Conservation (phyloP, 1,140 invertebrate species). For the Caenorhabditis remanei region DNA sequence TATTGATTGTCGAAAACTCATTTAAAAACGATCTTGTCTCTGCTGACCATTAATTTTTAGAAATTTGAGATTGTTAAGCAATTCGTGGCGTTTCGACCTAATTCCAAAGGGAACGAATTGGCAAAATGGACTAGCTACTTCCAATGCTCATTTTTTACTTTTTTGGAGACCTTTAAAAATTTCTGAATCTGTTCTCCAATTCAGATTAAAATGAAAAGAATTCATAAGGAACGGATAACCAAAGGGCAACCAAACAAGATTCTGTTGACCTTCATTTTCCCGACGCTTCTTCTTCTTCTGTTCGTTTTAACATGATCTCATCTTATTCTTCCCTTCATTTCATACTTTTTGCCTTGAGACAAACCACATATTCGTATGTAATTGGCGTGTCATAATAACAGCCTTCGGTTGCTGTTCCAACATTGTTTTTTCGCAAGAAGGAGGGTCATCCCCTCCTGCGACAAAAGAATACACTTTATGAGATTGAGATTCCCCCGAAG, state of each 20-base stretch:
- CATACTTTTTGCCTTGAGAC: constrained; percentile 34
- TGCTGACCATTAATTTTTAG: too few species aligned
- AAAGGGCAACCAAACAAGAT: not conserved
- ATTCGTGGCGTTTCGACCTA: too few species aligned
- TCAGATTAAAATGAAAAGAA: not conserved
- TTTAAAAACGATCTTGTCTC: too few species aligned
- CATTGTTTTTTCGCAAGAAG: constrained; percentile 38
- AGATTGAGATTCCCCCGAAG: not conserved
- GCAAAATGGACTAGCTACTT: too few species aligned
- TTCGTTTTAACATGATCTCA: not conserved
- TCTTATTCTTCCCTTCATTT: not conserved
- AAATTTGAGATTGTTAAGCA: too few species aligned
- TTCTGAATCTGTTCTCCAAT: not conserved
- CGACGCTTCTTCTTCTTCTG: not conserved
- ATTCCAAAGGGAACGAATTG: too few species aligned
- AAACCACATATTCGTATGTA: constrained; percentile 33
- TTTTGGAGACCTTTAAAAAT: too few species aligned
- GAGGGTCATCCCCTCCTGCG: not conserved
- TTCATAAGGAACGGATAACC: not conserved
- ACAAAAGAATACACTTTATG: not conserved
- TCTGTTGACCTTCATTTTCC: constrained; percentile 15
- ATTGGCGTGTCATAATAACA: constrained; percentile 51
- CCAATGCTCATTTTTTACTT: too few species aligned
- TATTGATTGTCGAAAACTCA: too few species aligned
- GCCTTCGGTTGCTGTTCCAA: constrained; percentile 37